These are phyloP conservation scores for Oxytorus armatus DNA, from an alignment of 2,888 invertebrate species.

Conservation along the genomic window DNA sequence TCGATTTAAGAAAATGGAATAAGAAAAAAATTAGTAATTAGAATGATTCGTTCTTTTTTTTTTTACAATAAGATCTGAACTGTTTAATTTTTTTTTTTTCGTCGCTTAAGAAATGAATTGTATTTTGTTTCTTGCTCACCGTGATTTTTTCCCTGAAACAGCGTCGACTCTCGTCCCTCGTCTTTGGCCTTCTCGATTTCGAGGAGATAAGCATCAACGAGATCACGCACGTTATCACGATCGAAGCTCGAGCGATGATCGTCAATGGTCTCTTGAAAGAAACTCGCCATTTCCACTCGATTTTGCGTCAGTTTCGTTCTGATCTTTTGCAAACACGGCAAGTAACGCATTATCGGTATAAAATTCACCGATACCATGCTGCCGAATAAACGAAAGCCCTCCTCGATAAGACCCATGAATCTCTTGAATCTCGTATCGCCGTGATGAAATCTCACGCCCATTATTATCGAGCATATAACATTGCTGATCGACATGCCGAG, in stretches of 20 bases:
- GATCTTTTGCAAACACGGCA: conserved; percentile 86
- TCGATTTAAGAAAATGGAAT: not conserved
- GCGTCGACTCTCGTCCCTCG: conserved; percentile 89
- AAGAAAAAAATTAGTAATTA: not conserved
- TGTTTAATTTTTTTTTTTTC: not conserved
- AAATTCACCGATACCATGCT: conserved; percentile 93
- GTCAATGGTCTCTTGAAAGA: conserved; percentile 93
- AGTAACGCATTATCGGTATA: conserved; percentile 90
- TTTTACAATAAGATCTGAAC: no score
- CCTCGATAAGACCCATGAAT: conserved; percentile 94
- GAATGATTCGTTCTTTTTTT: conserved; percentile 18
- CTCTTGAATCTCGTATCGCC: conserved; percentile 91
- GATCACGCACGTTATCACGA: conserved; percentile 90
- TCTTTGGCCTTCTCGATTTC: conserved; percentile 93
- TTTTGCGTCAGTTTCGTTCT: conserved; percentile 88
- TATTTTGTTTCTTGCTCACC: conserved; percentile 89
- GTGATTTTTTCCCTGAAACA: conserved; percentile 94
- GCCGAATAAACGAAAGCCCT: conserved; percentile 95
- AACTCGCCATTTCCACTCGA: conserved; percentile 93
- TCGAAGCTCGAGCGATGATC: conserved; percentile 92
- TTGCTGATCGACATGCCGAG: conserved; percentile 94
- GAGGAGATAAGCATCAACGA: conserved; percentile 93
- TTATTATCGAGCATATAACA: conserved; percentile 95
- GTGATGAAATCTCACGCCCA: conserved; percentile 93
- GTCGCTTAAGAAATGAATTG: not conserved